Evolutionary conservation across 2,113 vertebrate species (phyloP), one percentile per base, ranked within the genome.

Genomic region (Nannospalax galili): DNA sequence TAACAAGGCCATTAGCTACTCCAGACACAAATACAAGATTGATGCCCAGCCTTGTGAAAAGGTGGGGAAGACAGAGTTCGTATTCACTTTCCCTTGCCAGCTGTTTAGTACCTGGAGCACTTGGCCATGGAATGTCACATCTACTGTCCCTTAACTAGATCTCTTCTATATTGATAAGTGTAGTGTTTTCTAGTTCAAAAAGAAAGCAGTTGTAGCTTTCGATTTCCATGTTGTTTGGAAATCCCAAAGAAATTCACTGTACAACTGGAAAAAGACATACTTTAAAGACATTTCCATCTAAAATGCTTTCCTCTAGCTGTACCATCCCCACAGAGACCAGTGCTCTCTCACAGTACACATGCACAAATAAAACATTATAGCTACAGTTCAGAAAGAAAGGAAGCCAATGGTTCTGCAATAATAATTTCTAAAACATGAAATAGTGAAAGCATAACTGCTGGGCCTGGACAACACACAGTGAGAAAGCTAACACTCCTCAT

Each of bases 261-360:
- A 72, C 69, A 96, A 93, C 12, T 95, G 90, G 96, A 96, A 97
- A 97, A 75, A 92, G 60, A 93, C 58, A 74, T 92, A 56, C 95
- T 84, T 93, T 90, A 73, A 95, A 92, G 87, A 97, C 93, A 88
- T 97, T 98, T 97, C 96, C 95, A 97, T 98, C 97, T 84, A 84
- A 84, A 94, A 91, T 65, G 84, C 80, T 97, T 96, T 97, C 95
- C 96, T 89, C 2, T 24, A 56, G 84, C 65, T 52, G 93, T 84
- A 87, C 40, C 94, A 95, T 89, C 95, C 96, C 96, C 97, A 87
- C 89, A 93, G 93, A 97, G 97, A 97, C 95, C 92, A 97, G 75
- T 7, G 93, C 28, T 86, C 52, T 94, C 95, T 90, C 19, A 95
- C 88, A 94, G 26, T 64, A 72, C 82, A 95, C 74, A 96, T 3